Conservation (phyloP, 92 coral and sea anemone genomes). For the Plumapathes pennacea region DNA sequence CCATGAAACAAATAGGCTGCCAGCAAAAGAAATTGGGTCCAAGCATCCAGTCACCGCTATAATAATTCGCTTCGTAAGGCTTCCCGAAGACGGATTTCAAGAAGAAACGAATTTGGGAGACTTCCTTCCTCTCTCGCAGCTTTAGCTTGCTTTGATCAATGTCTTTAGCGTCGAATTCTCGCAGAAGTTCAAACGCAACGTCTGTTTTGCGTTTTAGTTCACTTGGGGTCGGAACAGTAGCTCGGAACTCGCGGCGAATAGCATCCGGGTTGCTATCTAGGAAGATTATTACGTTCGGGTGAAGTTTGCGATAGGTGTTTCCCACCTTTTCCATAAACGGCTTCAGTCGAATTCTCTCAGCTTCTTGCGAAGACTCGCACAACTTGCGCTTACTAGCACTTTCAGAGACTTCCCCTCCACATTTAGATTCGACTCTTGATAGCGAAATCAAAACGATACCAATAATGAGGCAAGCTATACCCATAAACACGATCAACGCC, state of each 20-base stretch:
- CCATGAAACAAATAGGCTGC: constrained; percentile 66
- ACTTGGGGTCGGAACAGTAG: constrained; percentile 61
- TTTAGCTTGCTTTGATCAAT: constrained; percentile 47
- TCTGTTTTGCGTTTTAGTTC: constrained; percentile 71
- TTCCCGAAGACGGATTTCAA: constrained; percentile 69
- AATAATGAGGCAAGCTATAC: constrained; percentile 51
- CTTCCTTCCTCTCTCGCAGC: constrained; percentile 74
- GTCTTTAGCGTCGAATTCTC: constrained; percentile 43
- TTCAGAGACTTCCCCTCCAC: not conserved
- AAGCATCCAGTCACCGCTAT: constrained; percentile 81
- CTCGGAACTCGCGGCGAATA: constrained; percentile 40
- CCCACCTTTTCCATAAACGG: constrained; percentile 62
- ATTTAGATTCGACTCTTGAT: constrained; percentile 27
- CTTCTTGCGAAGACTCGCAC: constrained; percentile 77
- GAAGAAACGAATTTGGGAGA: constrained; percentile 70
- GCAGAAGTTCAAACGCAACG: constrained; percentile 50
- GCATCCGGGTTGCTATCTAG: constrained; percentile 29
- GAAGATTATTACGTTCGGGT: constrained; percentile 40
- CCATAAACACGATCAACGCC: constrained; percentile 49
- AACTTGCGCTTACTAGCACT: not conserved
- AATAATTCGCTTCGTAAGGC: constrained; percentile 68
- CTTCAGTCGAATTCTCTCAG: constrained; percentile 49
- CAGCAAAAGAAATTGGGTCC: constrained; percentile 88
- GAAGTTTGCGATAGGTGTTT: constrained; percentile 27
- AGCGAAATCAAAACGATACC: constrained; percentile 68